Percentiles rank a stretch among this genome's conserved stretches.
These are phyloP conservation scores for Clivina fossor DNA, from an alignment of 2,888 invertebrate genomes.

Conservation along the genomic window DNA sequence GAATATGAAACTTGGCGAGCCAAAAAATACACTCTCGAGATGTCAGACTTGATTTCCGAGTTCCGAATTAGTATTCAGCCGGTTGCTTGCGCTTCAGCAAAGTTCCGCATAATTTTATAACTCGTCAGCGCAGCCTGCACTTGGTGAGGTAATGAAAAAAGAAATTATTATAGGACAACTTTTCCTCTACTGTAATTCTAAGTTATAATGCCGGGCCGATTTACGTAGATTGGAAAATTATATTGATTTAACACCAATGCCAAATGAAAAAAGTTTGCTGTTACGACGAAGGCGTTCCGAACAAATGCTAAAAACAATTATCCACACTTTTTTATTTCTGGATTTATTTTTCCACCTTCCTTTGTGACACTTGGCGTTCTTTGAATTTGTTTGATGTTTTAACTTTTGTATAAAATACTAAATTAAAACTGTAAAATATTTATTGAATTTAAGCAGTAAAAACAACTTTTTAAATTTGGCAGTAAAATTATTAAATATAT, in stretches of 20 bases:
- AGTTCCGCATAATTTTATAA: slow-evolving; percentile 31
- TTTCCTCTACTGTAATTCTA: slow-evolving; percentile 9
- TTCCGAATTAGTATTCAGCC: slow-evolving; percentile 30
- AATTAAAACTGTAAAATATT: too few species aligned
- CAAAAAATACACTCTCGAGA: slow-evolving; percentile 22
- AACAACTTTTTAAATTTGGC: too few species aligned
- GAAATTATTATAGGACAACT: slow-evolving; percentile 28
- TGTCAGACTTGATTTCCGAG: slow-evolving; percentile 25
- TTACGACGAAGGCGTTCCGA: too few species aligned
- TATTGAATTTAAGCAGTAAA: too few species aligned
- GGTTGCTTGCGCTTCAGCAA: slow-evolving; percentile 18
- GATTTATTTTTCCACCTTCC: too few species aligned
- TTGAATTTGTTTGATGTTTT: too few species aligned
- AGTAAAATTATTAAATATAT: too few species aligned
- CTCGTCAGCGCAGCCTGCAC: slow-evolving; percentile 24
- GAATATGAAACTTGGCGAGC: slow-evolving; percentile 2
- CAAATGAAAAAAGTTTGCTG: too few species aligned
- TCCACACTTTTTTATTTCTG: too few species aligned
- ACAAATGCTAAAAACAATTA: too few species aligned
- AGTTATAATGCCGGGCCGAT: slow-evolving; percentile 3
- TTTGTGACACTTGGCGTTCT: too few species aligned
- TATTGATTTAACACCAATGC: slow-evolving; percentile 19
- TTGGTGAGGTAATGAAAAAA: slow-evolving; percentile 32
- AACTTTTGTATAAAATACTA: too few species aligned
- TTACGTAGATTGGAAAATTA: slow-evolving; percentile 7